Evolutionary conservation across 2,888 invertebrate species (phyloP).

Genomic region (Venusia cambrica): DNA sequence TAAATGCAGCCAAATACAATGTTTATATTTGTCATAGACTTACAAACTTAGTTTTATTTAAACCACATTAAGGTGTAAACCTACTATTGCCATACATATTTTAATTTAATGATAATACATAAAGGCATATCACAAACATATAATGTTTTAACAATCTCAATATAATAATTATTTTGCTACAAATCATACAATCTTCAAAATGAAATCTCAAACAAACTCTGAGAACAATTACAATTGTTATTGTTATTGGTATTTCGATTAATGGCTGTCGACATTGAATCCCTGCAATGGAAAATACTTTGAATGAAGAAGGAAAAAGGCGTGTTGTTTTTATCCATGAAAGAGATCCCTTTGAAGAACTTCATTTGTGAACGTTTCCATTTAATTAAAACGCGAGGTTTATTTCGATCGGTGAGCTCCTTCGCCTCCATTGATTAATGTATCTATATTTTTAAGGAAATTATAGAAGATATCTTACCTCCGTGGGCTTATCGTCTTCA

Average conservation of each 20-base stretch:
- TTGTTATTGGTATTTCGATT: constrained; percentile 58
- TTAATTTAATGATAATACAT: no score
- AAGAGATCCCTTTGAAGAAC: constrained; percentile 53
- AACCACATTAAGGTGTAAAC: no score
- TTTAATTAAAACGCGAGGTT: constrained; percentile 60
- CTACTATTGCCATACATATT: no score
- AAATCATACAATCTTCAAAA: no score
- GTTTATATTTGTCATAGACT: no score
- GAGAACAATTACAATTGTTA: constrained; percentile 74
- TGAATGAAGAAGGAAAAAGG: constrained; percentile 61
- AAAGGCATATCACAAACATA: no score
- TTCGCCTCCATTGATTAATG: constrained; percentile 46
- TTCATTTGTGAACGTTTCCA: constrained; percentile 59
- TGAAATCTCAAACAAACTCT: no score
- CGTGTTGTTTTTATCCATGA: constrained; percentile 56
- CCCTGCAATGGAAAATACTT: constrained; percentile 61
- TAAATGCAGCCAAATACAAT: no score
- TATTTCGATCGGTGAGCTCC: constrained; percentile 40
- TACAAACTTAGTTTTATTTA: no score
- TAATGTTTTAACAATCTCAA: no score
- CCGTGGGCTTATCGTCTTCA: constrained; percentile 74
- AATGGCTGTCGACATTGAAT: constrained; percentile 67
- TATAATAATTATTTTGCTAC: no score
- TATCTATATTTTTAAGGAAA: no score
- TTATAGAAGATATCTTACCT: constrained; percentile 64